These are phyloP conservation scores for Cryptomyrus ogoouensis DNA, from an alignment of 2,113 vertebrate genomes.

Conservation along the genomic window DNA sequence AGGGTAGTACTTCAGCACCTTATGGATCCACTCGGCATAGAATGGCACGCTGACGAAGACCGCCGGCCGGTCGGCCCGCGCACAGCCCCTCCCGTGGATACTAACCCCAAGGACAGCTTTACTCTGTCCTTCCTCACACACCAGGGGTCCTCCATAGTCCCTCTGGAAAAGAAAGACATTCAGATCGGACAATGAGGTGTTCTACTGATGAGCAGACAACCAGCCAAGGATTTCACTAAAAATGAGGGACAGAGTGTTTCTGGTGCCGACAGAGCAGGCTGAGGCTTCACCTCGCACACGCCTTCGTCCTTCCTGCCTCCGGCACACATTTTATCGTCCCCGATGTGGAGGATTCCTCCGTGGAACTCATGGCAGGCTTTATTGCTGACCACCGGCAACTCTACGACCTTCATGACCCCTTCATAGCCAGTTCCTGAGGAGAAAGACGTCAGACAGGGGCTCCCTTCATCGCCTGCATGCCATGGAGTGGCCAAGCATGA, in stretches of 20 bases:
- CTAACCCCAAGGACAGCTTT: constrained; percentile 86
- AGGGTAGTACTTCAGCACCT: constrained; percentile 71
- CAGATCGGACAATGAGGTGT: not conserved
- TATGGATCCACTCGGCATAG: constrained; percentile 93
- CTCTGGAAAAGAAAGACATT: constrained; percentile 56
- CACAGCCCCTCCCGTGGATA: constrained; percentile 86
- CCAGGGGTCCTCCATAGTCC: constrained; percentile 89
- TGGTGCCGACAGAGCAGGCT: not conserved
- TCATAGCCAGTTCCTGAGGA: constrained; percentile 70
- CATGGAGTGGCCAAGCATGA: not conserved
- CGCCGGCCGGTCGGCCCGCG: constrained; percentile 74
- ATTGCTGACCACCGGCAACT: constrained; percentile 77
- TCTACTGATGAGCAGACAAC: not conserved
- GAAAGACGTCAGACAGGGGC: not conserved
- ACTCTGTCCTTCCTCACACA: constrained; percentile 83
- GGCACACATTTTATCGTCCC: constrained; percentile 85
- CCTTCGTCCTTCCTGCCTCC: constrained; percentile 77
- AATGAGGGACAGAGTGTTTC: not conserved
- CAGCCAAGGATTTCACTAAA: constrained; percentile 9
- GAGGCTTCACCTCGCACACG: constrained; percentile 80
- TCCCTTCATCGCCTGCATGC: constrained; percentile 77
- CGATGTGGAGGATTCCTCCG: constrained; percentile 70
- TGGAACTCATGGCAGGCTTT: constrained; percentile 80
- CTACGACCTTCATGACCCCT: constrained; percentile 74
- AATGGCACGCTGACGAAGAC: constrained; percentile 89